Conservation (phyloP, 2,888 invertebrate species). For the Drosophila quinaria region DNA sequence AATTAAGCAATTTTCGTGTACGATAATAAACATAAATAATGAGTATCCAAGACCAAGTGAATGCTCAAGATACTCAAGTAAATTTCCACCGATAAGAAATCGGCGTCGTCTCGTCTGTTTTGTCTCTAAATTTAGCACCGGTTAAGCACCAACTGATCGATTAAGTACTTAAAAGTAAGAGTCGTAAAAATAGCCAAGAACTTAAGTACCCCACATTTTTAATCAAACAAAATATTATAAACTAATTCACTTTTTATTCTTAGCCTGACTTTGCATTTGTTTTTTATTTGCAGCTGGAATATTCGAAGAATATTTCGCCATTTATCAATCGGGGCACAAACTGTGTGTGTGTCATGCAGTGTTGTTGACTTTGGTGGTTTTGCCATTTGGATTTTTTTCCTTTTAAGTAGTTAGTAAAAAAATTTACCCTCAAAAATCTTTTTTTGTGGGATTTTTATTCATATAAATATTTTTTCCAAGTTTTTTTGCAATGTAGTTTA, state of each 20-base stretch:
- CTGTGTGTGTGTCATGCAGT: constrained; percentile 8
- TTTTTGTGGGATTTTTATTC: neutral
- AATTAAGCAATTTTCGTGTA: constrained; percentile 41
- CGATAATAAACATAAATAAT: constrained; percentile 35
- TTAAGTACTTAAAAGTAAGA: constrained; percentile 3
- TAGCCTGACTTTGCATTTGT: neutral
- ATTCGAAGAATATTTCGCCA: constrained; percentile 41
- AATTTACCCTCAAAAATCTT: neutral
- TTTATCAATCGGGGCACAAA: constrained; percentile 10
- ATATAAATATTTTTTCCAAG: neutral
- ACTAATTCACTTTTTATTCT: neutral
- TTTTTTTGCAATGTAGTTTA: too few species aligned
- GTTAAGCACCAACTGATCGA: constrained; percentile 23
- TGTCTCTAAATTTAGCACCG: constrained; percentile 22
- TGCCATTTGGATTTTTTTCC: neutral
- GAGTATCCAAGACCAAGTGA: neutral
- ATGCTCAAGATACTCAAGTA: neutral
- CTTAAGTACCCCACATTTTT: neutral
- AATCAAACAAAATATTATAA: neutral
- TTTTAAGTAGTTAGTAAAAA: neutral
- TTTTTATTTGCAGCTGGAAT: constrained; percentile 30
- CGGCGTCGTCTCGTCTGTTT: constrained; percentile 47
- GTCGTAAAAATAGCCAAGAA: constrained; percentile 15
- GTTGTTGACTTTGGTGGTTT: neutral
- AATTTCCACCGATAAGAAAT: constrained; percentile 33